Evolutionary conservation across 1,140 invertebrate species (phyloP).

Genomic region (Chlorops oryzae): DNA sequence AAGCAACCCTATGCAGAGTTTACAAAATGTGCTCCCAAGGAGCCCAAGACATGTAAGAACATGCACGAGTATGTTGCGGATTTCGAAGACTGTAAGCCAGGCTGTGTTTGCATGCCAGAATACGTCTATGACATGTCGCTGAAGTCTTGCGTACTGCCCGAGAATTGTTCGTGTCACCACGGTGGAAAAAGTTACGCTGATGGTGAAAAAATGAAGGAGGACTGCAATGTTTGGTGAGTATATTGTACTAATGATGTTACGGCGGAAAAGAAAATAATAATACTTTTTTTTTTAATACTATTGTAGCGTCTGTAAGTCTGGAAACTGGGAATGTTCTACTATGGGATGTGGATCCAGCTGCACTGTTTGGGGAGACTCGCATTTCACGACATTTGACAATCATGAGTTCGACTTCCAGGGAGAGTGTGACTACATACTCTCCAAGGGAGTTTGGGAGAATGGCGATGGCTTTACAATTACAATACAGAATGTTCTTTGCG

Average conservation of each 20-base stretch:
- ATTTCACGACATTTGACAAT: constrained; percentile 81
- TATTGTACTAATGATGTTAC: background rate
- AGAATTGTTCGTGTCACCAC: constrained; percentile 81
- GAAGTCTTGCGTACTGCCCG: constrained; percentile 61
- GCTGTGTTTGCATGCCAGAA: constrained; percentile 71
- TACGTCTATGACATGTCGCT: constrained; percentile 65
- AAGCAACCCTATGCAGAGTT: constrained; percentile 60
- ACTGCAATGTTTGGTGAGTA: constrained; percentile 75
- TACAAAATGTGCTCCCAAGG: constrained; percentile 66
- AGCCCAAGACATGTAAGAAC: constrained; percentile 76
- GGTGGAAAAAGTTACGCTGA: constrained; percentile 75
- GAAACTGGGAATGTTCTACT: constrained; percentile 64
- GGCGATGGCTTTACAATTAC: constrained; percentile 64
- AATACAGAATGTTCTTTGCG: constrained; percentile 63
- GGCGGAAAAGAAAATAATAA: constrained; percentile 3
- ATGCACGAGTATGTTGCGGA: constrained; percentile 58
- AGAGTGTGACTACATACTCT: constrained; percentile 76
- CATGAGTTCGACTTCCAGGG: constrained; percentile 82
- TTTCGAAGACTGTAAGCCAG: constrained; percentile 61
- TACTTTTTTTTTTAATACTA: background rate
- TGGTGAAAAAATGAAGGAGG: constrained; percentile 66
- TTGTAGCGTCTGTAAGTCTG: constrained; percentile 58
- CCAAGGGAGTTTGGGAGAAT: constrained; percentile 58
- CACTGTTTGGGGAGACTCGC: constrained; percentile 78
- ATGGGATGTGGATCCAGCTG: constrained; percentile 64